phyloP scores from a whole-genome alignment of 2,113 vertebrate genomes.

The Rhinoptilus africanus region DNA sequence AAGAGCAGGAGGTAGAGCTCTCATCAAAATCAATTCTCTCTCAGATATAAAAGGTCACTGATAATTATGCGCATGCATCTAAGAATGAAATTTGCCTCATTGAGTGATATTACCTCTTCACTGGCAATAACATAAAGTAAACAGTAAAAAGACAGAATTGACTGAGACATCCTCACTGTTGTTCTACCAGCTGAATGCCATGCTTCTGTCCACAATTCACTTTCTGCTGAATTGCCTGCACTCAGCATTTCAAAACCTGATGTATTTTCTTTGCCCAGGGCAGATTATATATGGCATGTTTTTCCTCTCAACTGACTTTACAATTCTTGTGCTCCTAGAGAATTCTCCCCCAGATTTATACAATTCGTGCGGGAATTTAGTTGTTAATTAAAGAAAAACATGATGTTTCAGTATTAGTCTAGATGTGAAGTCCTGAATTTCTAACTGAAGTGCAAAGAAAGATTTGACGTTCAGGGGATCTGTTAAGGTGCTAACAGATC shows the following conservation, averaged over 20 bases:
- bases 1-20: background rate
- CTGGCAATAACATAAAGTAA: background rate
- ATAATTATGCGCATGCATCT: slow-evolving; percentile 15
- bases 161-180: background rate
- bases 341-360: background rate
- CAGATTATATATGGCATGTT: background rate
- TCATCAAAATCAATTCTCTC: slow-evolving; percentile 23
- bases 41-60: slow-evolving; percentile 20
- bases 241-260: background rate
- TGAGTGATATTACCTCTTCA: background rate
- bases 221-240: background rate
- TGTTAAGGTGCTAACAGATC: background rate
- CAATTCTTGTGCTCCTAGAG: background rate
- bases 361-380: background rate
- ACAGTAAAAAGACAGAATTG: background rate
- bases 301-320: background rate
- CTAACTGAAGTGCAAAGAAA: background rate
- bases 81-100: background rate
- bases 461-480: background rate
- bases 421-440: background rate
- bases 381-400: background rate
- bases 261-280: background rate
- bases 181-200: background rate
- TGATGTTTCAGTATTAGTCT: background rate
- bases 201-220: background rate